Base-by-base conservation (phyloP, 2,888 invertebrate species). In the Chesias legatella region DNA sequence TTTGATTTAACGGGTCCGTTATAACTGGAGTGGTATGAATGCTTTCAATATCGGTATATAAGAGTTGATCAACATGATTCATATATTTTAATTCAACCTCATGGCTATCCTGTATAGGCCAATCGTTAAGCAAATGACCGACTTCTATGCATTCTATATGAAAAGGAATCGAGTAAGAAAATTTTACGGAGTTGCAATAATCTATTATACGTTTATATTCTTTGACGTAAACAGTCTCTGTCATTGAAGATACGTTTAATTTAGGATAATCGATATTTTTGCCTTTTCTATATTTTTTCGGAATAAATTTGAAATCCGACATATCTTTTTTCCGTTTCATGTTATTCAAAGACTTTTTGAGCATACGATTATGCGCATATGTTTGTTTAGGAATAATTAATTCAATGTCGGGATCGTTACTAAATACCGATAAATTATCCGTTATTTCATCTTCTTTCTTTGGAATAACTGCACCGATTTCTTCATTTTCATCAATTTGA, bases 251-350 rank as follows among this genome's bases (percentile, higher is more conserved):
- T 3, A 46, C 26, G 0, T 62, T 68, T 23, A 71, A 51, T 67
- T 76, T 85, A 4, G 77, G 72, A 39, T 63, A 61, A 48, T 88
- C 81, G 36, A 86, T 86, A 49, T 81, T 73, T 63, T 80, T 86
- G 3, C 77, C 69, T 63, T 83, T 83, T 48, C 81, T 70, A 33
- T 81, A 82, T 41, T 60, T 78, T 17, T 5, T 17, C 13, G 13
- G 13, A 17, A 17, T 17, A 5, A 58, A 45, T 52, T 63, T 67
- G 6, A 52, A 37, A 48, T 79, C 74, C 11, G 51, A 38, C 56
- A 65, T 61, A 29, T 70, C 63, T 28, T 58, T 56, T 58, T 82
- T 84, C 23, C 84, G 76, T 61, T 86, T 83, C 24, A 77, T 32
- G 59, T 60, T 8, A 76, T 55, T 54, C 57, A 53, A 4, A 75